A percentile compares a stretch with the other conserved stretches of the same genome.
Conservation (phyloP, 2,888 invertebrate genomes). For the Eurois occulta region DNA sequence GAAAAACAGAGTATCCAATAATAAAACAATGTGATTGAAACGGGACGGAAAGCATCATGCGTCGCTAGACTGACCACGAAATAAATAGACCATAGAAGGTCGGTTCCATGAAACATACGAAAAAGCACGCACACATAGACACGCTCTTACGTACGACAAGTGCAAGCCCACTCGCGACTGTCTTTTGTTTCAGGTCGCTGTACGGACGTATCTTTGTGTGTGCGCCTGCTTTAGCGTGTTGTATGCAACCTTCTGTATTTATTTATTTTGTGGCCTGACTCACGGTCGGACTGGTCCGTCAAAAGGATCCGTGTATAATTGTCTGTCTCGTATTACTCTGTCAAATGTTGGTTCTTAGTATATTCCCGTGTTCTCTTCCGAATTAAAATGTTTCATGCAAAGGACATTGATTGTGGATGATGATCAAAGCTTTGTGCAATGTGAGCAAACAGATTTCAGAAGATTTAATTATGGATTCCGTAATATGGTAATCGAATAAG, state of each 20-base stretch:
- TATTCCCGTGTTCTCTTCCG: background rate
- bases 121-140: background rate
- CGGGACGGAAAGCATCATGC: conserved; percentile 13
- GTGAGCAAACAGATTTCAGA: too few relatives aligned
- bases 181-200: background rate
- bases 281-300: background rate
- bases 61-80: background rate
- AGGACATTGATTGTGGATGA: background rate
- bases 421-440: conserved; percentile 13
- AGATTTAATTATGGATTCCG: background rate
- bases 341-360: background rate
- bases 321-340: conserved; percentile 1
- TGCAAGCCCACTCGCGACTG: too few relatives aligned
- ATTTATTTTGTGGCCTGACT: background rate
- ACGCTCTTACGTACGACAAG: background rate
- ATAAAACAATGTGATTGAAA: conserved; percentile 28
- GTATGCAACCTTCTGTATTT: background rate
- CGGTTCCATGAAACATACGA: accelerated
- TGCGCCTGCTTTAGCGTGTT: background rate
- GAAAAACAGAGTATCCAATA: conserved; percentile 12
- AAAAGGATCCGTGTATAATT: conserved; percentile 29
- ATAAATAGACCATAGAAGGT: background rate
- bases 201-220: background rate
- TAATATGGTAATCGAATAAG: background rate
- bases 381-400: conserved; percentile 3